A percentile compares a stretch with the other conserved stretches of the same genome.
Evolutionary conservation across 2,888 invertebrate species (phyloP).

Genomic region (Latrodectus hesperus): DNA sequence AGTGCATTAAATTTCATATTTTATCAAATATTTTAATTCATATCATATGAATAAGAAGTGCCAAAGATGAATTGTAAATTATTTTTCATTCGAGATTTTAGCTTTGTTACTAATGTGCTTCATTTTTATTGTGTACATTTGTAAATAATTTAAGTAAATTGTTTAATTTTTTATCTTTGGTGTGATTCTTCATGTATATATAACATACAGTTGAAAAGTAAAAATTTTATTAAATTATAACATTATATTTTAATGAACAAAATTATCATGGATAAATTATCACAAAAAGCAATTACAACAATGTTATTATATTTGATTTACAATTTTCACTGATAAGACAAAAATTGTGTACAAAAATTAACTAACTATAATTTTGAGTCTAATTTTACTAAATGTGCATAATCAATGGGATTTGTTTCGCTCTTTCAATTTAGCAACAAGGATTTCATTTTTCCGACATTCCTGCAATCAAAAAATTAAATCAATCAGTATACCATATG

Average conservation of each 20-base stretch:
- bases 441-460: constrained; percentile 66
- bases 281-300: too few relatives aligned
- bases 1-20: neutral
- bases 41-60: constrained; percentile 40
- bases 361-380: constrained; percentile 7
- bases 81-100: constrained; percentile 2
- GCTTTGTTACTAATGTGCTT: constrained; percentile 27
- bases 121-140: constrained; percentile 44
- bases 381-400: constrained; percentile 1
- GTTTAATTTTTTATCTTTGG: neutral
- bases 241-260: too few relatives aligned
- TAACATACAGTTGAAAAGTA: constrained; percentile 28
- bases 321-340: constrained; percentile 21
- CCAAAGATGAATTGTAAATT: constrained; percentile 53
- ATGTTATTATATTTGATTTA: neutral
- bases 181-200: neutral
- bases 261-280: too few relatives aligned
- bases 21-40: neutral
- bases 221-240: constrained; percentile 35
- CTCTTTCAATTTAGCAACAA: constrained; percentile 64
- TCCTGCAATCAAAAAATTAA: constrained; percentile 37
- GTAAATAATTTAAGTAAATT: constrained; percentile 25
- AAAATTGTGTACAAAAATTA: constrained; percentile 14
- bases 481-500: neutral
- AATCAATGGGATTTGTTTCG: constrained; percentile 45